Evolutionary conservation across 2,113 vertebrate species (phyloP), one percentile per base, ranked within the genome.

Genomic region (Taurulus bubalis): DNA sequence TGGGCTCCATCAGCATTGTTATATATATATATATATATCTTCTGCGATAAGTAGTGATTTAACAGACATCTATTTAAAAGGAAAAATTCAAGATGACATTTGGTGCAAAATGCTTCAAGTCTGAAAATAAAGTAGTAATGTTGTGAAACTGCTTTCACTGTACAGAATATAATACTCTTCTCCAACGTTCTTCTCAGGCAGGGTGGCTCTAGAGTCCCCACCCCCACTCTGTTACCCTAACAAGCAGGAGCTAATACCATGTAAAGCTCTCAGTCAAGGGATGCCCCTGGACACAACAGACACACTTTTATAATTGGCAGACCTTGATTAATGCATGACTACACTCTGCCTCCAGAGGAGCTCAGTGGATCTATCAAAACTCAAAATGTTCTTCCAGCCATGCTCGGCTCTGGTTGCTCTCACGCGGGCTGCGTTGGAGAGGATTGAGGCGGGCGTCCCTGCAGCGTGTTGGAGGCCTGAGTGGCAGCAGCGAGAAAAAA

Each of bases 281-380:
- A 64, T 56, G 73, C 59, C 80, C 66, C 65, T 49, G 74, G 80
- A 77, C 68, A 77, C 67, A 59, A 59, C 59, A 82, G n/a, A 76
- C 24, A 65, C 30, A 66, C 32, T 77, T 75, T 83, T 77, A 71
- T 82, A 83, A 83, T 83, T 71, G 80, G 80, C 59, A 83, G 67
- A 15, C 32, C 67, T 40, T 77, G 67, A 83, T 83, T 72, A 83
- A 83, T 67, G 68, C 81, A 67, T 73, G 68, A 62, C 68, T 83
- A 83, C 49, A 14, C 67, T 66, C 49, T 66, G 68, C 80, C 74
- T 83, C 75, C 68, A 77, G 75, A 83, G 62, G 40, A 83, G 51
- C 74, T 72, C 40, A 72, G 68, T 66, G 10, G 40, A 72, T 77
- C 60, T 73, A 73, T 77, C 68, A 73, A 67, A 71, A 58, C 51